Base-by-base conservation (phyloP, 1,140 invertebrate genomes). In the Tetranychus urticae region DNA sequence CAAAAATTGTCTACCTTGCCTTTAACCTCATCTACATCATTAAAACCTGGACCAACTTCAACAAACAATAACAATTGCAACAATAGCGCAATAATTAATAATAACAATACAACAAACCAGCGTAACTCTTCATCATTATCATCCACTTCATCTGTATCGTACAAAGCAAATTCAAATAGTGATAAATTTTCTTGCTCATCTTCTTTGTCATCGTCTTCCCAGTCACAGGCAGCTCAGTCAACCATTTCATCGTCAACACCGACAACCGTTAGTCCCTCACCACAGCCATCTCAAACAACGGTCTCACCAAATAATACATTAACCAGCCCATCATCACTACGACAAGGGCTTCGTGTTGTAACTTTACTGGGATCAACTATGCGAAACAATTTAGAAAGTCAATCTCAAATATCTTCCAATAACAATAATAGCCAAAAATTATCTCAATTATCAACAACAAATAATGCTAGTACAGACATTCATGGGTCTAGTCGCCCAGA, bases 1-100 rank as follows among this genome's bases (percentile, higher is more conserved):
- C 86, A 90, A 73, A 81, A 78, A 56, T n/a, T 56, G 34, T 14
- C 35, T 36, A 68, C 57, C 39, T 33, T 14, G 1, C 5, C 48
- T 14, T 52, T 33, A n/a, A 6, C 33, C 33, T 8, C 48, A 52
- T 23, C 55, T 36, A 35, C 50, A 52, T 52, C 50, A 2, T 52
- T 23, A 42, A 42, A 42, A 42, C 39, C 39, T 6, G 5, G 10
- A 42, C 10, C 39, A 42, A 42, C 10, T 42, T 42, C 10, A 23
- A 23, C 23, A 42, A 42, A 42, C 39, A 42, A 42, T 42, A 42
- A 10, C 39, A 42, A 6, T 42, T 42, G 5, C 5, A 42, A 42
- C 10, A 42, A 42, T 42, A 36, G 23, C 54, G 14, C 54, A 33
- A 31, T 33, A 39, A 56, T 36, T 39, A 34, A 39, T 35, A 2